A percentile compares a stretch with the other conserved stretches of the same genome.
Conservation (phyloP, 2,113 vertebrate species). For the Pogonocichla stellata region DNA sequence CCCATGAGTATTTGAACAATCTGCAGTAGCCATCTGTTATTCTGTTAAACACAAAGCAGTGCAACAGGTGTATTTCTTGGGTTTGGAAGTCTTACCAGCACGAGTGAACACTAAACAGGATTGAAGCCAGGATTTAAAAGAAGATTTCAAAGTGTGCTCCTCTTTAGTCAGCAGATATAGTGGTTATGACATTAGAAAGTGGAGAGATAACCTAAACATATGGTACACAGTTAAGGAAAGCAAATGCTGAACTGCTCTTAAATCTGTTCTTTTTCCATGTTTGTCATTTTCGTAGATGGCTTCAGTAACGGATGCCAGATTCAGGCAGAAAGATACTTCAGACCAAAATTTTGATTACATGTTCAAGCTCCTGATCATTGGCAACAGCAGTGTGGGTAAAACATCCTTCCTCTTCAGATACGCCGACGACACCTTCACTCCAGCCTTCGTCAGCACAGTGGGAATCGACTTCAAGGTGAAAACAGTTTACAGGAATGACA, state of each 20-base stretch:
- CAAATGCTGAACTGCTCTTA: conserved; percentile 41
- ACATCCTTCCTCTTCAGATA: conserved; percentile 97
- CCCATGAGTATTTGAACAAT: conserved; percentile 13
- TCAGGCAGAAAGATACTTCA: conserved; percentile 89
- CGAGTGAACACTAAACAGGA: background rate
- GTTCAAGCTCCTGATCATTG: conserved; percentile 98
- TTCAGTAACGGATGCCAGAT: conserved; percentile 89
- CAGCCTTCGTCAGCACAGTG: conserved; percentile 96
- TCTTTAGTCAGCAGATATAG: background rate
- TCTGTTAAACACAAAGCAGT: background rate
- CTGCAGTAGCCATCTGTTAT: conserved; percentile 25
- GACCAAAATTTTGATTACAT: conserved; percentile 99
- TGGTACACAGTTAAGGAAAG: background rate
- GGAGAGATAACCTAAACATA: background rate
- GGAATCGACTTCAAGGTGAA: conserved; percentile 99
- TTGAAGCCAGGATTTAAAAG: background rate
- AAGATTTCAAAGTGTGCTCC: background rate
- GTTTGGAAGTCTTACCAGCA: background rate
- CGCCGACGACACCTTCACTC: conserved; percentile 95
- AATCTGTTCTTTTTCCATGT: conserved; percentile 8
- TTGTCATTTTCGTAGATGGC: conserved; percentile 87
- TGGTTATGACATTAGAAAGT: background rate
- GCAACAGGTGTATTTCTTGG: background rate
- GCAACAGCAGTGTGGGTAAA: conserved; percentile 97
- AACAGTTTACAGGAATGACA: conserved; percentile 96